Conservation (phyloP, 2,113 vertebrate species). For the Passer domesticus region DNA sequence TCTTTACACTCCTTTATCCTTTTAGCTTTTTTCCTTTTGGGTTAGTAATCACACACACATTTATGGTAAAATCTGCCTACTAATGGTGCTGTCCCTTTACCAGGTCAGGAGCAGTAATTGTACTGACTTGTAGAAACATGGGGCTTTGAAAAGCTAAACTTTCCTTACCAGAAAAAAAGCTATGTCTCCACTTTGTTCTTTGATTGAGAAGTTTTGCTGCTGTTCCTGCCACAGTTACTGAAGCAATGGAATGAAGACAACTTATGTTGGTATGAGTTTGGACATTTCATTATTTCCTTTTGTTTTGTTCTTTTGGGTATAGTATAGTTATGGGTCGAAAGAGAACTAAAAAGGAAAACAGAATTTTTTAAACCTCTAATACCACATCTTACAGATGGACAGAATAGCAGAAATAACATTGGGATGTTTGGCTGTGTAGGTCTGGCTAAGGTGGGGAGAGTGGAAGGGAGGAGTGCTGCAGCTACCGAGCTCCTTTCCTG, state of each 20-base stretch:
- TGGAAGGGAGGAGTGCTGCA: neutral
- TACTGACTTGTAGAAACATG: neutral
- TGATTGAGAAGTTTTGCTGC: neutral
- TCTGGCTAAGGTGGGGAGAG: neutral
- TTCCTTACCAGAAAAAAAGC: neutral
- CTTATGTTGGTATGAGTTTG: neutral
- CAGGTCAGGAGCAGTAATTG: neutral
- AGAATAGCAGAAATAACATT: neutral
- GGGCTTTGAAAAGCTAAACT: neutral
- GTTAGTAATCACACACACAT: neutral
- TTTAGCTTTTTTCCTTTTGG: neutral
- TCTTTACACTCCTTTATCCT: neutral
- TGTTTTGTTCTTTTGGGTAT: neutral
- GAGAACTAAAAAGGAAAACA: neutral
- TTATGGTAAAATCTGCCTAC: neutral
- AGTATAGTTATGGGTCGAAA: neutral
- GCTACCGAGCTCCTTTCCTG: neutral
- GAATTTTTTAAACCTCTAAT: neutral
- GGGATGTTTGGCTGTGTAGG: neutral
- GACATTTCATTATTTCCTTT: neutral
- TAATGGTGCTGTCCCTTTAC: neutral
- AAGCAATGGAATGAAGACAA: neutral
- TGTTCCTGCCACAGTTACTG: neutral
- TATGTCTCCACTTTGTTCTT: accelerated
- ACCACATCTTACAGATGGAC: neutral